Conservation (phyloP, 2,888 invertebrate genomes). For the Nasonovia ribisnigri region DNA sequence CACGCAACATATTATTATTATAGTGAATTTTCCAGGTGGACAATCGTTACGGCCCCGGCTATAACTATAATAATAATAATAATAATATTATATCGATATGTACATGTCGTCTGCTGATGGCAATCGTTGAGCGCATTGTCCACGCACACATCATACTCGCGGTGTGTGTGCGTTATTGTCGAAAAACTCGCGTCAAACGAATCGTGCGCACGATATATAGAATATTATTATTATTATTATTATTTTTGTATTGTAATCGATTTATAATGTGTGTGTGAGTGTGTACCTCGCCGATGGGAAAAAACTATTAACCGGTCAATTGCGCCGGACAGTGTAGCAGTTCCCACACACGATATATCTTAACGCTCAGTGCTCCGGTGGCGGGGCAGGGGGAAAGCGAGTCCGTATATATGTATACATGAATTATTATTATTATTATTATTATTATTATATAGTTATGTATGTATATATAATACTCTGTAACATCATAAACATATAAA, state of each 20-base stretch:
- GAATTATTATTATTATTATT: not conserved
- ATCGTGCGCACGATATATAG: conserved; percentile 29
- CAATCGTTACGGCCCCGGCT: conserved; percentile 20
- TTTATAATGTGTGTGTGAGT: conserved; percentile 46
- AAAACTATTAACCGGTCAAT: conserved; percentile 64
- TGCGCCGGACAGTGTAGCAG: conserved; percentile 30
- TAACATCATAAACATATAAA: no score
- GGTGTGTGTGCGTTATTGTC: conserved; percentile 26
- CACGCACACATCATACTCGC: not conserved
- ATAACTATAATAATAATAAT: not conserved
- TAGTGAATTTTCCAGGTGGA: conserved; percentile 5
- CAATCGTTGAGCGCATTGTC: not conserved
- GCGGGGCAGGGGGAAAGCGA: not conserved
- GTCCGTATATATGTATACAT: not conserved
- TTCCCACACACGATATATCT: conserved; percentile 49
- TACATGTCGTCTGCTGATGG: not conserved
- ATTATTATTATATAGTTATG: not conserved
- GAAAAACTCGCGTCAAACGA: conserved; percentile 41
- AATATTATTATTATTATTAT: conserved; percentile 46
- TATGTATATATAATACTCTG: not conserved
- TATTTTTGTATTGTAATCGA: conserved; percentile 55
- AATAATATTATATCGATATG: not conserved
- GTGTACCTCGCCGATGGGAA: conserved; percentile 39
- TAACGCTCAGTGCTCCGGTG: not conserved
- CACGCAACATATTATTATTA: conserved; percentile 19